Conservation (phyloP, 2,113 vertebrate genomes). For the Hyperoodon ampullatus region DNA sequence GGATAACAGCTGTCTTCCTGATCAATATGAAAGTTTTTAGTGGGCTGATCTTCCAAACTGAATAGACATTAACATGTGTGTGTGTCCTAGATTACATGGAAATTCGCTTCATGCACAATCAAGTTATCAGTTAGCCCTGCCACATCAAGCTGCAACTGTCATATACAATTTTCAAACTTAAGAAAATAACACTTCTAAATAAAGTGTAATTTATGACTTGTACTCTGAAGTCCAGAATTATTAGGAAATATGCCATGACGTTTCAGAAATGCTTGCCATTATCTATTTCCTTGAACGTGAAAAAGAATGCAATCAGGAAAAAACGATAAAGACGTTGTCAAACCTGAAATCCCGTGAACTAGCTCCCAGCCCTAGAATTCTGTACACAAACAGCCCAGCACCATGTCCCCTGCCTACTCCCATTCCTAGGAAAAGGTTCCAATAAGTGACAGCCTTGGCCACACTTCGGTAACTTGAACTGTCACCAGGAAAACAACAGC, state of each 20-base stretch:
- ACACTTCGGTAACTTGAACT: neutral
- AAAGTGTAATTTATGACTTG: neutral
- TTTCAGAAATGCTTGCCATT: slow-evolving; percentile 20
- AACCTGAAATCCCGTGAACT: slow-evolving; percentile 34
- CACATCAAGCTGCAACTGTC: neutral
- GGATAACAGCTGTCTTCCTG: slow-evolving; percentile 12
- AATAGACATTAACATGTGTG: neutral
- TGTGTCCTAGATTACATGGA: neutral
- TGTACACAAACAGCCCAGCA: neutral
- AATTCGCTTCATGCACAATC: slow-evolving; percentile 16
- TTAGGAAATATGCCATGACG: neutral
- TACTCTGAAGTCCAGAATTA: neutral
- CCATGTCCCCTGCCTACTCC: neutral
- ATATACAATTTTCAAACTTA: neutral
- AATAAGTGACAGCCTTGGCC: neutral
- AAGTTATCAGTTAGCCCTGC: neutral
- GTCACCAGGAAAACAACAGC: neutral
- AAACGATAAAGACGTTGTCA: neutral
- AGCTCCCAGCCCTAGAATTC: neutral
- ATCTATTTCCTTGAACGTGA: neutral
- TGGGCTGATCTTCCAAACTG: neutral
- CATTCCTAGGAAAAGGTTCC: slow-evolving; percentile 40
- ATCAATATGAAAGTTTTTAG: neutral
- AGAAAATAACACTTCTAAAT: slow-evolving; percentile 12
- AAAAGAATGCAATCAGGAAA: neutral